Evolutionary conservation across 2,113 vertebrate genomes (phyloP).

Genomic region (Apodemus speciosus): DNA sequence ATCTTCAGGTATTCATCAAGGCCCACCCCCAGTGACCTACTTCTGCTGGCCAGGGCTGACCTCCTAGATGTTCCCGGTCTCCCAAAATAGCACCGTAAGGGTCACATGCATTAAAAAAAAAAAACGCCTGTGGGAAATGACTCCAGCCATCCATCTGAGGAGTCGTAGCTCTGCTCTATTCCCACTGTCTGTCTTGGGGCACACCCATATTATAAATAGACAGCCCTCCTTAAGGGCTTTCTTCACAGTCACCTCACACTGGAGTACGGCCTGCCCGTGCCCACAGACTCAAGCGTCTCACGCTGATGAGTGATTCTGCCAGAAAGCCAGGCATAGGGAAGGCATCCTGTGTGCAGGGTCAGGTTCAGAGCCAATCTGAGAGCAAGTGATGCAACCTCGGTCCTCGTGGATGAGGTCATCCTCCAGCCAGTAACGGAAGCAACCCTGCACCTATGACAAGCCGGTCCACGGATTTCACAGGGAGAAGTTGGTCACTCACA

Average conservation of each 20-base stretch:
- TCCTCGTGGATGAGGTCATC: background rate
- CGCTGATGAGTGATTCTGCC: background rate
- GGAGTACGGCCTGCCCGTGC: background rate
- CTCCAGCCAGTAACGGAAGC: background rate
- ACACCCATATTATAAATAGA: background rate
- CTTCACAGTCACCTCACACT: background rate
- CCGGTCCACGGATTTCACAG: background rate
- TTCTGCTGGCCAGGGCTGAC: background rate
- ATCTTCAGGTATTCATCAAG: background rate
- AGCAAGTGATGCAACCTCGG: too few relatives aligned
- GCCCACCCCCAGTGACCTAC: background rate
- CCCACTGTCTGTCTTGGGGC: background rate
- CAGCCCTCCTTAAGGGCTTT: background rate
- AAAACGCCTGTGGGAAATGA: background rate
- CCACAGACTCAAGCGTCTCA: background rate
- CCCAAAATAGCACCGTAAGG: background rate
- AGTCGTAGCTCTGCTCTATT: background rate
- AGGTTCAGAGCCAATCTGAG: background rate
- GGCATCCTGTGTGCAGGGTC: background rate
- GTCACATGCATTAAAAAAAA: background rate
- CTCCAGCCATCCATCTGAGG: background rate
- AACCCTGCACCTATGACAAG: background rate
- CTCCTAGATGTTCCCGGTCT: background rate
- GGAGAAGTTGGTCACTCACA: background rate
- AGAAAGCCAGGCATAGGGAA: background rate